Evolutionary conservation across 2,797 vertebrate species (phyloP).

Genomic region (Sebastes flavidus): DNA sequence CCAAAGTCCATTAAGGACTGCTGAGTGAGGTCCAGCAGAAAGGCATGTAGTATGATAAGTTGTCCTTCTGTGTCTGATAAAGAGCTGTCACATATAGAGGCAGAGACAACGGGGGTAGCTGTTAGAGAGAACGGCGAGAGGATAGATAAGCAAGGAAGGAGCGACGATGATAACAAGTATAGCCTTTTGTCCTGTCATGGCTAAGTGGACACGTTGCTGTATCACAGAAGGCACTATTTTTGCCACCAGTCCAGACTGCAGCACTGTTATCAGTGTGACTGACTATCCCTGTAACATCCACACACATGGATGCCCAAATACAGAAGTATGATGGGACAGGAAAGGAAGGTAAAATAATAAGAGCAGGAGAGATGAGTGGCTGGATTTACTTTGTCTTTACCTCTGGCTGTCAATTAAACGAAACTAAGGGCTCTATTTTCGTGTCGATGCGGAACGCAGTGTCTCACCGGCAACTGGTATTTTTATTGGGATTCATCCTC

Average conservation of each 20-base stretch:
- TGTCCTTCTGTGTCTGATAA: constrained; percentile 51
- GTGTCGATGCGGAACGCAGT: not conserved
- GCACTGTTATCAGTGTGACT: constrained; percentile 45
- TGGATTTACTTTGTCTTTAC: not conserved
- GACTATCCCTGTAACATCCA: constrained; percentile 13
- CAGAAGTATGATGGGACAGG: not conserved
- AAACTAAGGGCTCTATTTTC: not conserved
- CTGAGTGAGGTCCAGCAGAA: constrained; percentile 13
- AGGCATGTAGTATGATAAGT: constrained; percentile 48
- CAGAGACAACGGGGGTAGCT: not conserved
- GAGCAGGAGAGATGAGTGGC: not conserved
- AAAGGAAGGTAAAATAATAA: not conserved
- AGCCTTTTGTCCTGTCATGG: constrained; percentile 30
- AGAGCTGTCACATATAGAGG: constrained; percentile 21
- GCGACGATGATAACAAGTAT: constrained; percentile 45
- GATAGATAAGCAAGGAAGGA: constrained; percentile 27
- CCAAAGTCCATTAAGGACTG: not conserved
- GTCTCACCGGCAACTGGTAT: not conserved
- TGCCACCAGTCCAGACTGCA: constrained; percentile 1
- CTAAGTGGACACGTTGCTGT: constrained; percentile 36
- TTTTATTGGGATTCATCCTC: not conserved
- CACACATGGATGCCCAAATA: not conserved
- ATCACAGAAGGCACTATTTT: constrained; percentile 58
- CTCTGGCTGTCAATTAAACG: not conserved
- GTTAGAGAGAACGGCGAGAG: not conserved